Conservation (phyloP, 1,140 invertebrate species). For the Mylabris phalerata region DNA sequence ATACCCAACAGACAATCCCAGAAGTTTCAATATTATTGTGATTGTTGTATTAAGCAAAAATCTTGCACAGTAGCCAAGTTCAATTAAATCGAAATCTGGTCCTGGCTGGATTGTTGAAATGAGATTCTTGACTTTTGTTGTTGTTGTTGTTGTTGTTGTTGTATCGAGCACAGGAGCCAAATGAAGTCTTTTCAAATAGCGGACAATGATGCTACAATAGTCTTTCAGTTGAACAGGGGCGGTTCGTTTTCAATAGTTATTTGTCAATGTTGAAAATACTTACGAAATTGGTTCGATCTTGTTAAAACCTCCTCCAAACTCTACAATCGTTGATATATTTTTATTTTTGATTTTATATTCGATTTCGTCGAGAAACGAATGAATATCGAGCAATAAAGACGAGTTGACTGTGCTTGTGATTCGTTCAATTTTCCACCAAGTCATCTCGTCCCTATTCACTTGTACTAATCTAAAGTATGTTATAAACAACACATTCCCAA, state of each 20-base stretch:
- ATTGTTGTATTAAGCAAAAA: conserved; percentile 7
- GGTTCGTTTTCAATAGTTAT: conserved; percentile 1
- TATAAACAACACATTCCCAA: conserved; percentile 26
- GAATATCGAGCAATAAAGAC: conserved; percentile 3
- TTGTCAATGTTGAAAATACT: background rate
- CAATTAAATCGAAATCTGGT: conserved; percentile 30
- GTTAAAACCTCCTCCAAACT: too few relatives aligned
- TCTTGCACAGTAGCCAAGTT: conserved; percentile 31
- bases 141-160: too few relatives aligned
- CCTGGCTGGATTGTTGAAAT: conserved; percentile 18
- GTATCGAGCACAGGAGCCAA: conserved; percentile 30
- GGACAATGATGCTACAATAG: conserved; percentile 28
- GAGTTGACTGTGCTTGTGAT: background rate
- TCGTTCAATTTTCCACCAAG: conserved; percentile 20
- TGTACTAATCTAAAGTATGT: conserved; percentile 26
- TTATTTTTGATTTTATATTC: too few relatives aligned
- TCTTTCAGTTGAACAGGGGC: conserved; percentile 12
- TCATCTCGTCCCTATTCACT: conserved; percentile 32
- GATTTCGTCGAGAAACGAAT: too few relatives aligned
- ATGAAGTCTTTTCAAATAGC: conserved; percentile 33
- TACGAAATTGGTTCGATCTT: too few relatives aligned
- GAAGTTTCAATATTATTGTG: too few relatives aligned
- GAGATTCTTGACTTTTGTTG: conserved; percentile 32
- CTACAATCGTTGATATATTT: too few relatives aligned
- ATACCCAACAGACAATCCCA: too few relatives aligned